Evolutionary conservation across 2,113 vertebrate genomes (phyloP).

Genomic region (Bufo gargarizans): DNA sequence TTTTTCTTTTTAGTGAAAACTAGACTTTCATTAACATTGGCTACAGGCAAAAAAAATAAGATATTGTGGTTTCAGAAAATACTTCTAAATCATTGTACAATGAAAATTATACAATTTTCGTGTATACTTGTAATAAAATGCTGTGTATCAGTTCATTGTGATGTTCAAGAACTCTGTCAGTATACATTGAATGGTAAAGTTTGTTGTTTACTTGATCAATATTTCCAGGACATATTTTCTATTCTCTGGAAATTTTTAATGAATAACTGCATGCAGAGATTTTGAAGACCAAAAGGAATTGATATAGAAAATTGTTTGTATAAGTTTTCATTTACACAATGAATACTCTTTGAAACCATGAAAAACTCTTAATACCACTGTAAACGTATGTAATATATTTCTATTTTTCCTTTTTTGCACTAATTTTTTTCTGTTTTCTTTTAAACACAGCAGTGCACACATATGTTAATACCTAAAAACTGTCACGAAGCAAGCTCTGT

Average conservation of each 20-base stretch:
- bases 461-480: background rate
- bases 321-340: background rate
- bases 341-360: background rate
- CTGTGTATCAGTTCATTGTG: background rate
- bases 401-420: background rate
- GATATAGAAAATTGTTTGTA: background rate
- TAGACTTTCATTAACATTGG: background rate
- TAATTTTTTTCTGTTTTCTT: no score
- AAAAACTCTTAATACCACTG: background rate
- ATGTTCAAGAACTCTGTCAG: background rate
- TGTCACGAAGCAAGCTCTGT: background rate
- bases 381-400: background rate
- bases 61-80: background rate
- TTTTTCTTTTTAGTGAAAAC: background rate
- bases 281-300: background rate
- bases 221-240: background rate
- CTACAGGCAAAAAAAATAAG: background rate
- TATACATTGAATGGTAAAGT: background rate
- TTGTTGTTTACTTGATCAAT: background rate
- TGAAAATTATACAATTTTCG: background rate
- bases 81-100: background rate
- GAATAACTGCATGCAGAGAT: background rate
- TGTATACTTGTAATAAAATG: background rate
- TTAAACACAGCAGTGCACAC: background rate
- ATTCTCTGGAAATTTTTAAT: background rate